Evolutionary conservation across 1,140 invertebrate genomes (phyloP).

Genomic region (Tenebrio molitor): DNA sequence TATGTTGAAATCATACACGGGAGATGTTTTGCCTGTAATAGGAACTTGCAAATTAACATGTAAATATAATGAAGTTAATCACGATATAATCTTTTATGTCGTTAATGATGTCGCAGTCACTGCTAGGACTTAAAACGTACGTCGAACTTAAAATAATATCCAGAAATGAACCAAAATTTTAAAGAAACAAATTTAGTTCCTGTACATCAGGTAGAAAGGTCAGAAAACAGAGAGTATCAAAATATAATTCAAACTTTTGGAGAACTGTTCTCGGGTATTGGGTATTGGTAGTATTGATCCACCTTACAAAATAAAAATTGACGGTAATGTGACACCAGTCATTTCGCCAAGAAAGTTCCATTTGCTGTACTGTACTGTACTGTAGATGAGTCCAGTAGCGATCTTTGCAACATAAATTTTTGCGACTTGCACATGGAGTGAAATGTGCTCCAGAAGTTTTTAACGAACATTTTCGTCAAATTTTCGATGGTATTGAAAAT

Average conservation of each 20-base stretch:
- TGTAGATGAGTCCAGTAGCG: conserved; percentile 43
- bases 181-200: background rate
- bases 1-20: conserved; percentile 17
- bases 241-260: background rate
- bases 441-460: too few species aligned
- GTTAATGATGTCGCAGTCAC: conserved; percentile 24
- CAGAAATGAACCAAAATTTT: conserved; percentile 4
- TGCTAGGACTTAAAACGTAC: conserved; percentile 32
- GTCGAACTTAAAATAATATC: conserved; percentile 41
- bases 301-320: conserved; percentile 14
- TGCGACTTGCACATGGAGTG: conserved; percentile 61
- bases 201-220: too few species aligned
- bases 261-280: conserved; percentile 7
- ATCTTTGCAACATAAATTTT: conserved; percentile 56
- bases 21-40: conserved; percentile 2
- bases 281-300: conserved; percentile 5
- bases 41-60: conserved; percentile 1
- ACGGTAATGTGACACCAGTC: conserved; percentile 5
- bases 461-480: conserved; percentile 52
- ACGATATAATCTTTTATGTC: conserved; percentile 13
- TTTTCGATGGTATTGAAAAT: conserved; percentile 49
- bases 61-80: background rate
- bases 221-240: background rate
- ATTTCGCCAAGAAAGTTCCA: conserved; percentile 40
- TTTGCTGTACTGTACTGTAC: conserved; percentile 49